Evolutionary conservation across 2,888 invertebrate species (phyloP), one percentile per base, ranked within the genome.

Genomic region (Caenorhabditis japonica): DNA sequence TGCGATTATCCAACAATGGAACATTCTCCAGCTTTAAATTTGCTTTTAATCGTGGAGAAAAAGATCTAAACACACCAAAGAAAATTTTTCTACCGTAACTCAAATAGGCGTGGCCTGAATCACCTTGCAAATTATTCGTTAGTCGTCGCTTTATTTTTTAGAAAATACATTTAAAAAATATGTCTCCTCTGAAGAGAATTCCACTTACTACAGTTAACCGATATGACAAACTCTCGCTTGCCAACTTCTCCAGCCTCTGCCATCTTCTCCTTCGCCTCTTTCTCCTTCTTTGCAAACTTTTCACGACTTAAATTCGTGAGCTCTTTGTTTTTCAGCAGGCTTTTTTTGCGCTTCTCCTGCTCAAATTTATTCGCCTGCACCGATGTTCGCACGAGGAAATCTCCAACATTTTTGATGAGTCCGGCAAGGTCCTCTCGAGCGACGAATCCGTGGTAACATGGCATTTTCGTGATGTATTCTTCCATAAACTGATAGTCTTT

Each of bases 361-460:
- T 68, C 68, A 4, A 44, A 30, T 30, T 59, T 52, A 23, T 68
- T 58, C 30, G 68, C 52, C 43, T 64, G 64, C n/a, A 64, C 64
- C 17, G 64, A 64, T 27, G 58, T 43, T 7, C 74, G 44, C 10
- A 74, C 41, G 5, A 68, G 27, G 7, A 17, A 68, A 19, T 68
- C 66, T 5, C 66, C 66, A 10, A 19, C 33, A 10, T 41, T 49
- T 25, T 58, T 51, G n/a, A 68, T 56, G n/a, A 68, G 15, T 10
- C 21, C 13, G 0, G 7, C 25, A 15, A 68, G 38, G 38, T 68
- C 66, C 12, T 68, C 66, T 15, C 58, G 33, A 7, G 49, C 58
- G 13, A 68, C 49, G 66, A 68, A 68, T 8, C 66, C 66, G 21
- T 68, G 66, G n/a, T 38, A 68, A 15, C 19, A 56, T 4, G 56